Conservation (phyloP, 2,113 vertebrate genomes). For the Periophthalmodon schlosseri region DNA sequence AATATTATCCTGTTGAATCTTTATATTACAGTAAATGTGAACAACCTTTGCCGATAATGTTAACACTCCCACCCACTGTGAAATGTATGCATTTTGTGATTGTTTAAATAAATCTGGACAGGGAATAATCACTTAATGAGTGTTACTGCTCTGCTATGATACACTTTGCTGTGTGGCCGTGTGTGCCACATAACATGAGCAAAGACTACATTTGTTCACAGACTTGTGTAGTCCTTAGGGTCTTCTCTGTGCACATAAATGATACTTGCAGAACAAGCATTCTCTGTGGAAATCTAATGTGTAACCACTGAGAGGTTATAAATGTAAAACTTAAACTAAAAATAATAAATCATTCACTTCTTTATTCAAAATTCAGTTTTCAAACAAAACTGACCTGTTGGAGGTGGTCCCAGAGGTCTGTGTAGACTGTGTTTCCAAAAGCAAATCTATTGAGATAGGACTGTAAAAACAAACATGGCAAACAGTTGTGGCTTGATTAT, state of each 20-base stretch:
- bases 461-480: constrained; percentile 40
- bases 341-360: not conserved
- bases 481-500: not conserved
- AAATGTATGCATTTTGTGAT: not conserved
- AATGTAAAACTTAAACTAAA: not conserved
- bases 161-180: not conserved
- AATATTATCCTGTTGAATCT: no score
- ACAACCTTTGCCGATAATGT: no score
- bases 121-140: not conserved
- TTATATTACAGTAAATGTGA: no score
- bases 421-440: constrained; percentile 82
- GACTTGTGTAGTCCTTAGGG: not conserved
- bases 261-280: not conserved
- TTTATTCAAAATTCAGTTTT: not conserved
- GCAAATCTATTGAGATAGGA: constrained; percentile 78
- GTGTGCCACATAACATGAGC: not conserved
- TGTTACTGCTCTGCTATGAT: not conserved
- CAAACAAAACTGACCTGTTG: constrained; percentile 73
- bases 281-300: not conserved
- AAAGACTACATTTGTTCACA: not conserved
- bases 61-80: no score
- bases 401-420: constrained; percentile 87
- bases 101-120: not conserved
- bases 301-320: not conserved
- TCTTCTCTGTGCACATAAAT: not conserved